These are phyloP conservation scores for Trichacis sp. DNA, from an alignment of 2,888 invertebrate species.

Conservation along the genomic window DNA sequence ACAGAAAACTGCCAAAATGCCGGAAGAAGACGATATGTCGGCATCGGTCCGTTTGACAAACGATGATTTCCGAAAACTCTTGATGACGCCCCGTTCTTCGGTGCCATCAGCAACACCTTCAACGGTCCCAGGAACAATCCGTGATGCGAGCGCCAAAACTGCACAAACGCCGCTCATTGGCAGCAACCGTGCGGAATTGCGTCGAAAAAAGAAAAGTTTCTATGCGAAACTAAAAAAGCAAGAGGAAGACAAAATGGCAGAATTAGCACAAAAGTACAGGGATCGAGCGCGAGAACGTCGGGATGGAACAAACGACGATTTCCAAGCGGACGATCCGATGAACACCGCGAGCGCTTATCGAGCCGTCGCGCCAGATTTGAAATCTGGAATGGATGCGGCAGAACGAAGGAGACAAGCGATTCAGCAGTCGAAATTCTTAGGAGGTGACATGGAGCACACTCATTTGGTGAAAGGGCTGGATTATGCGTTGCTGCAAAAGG, in stretches of 20 bases:
- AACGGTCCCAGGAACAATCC: constrained; percentile 73
- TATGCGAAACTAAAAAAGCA: constrained; percentile 95
- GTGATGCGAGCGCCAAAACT: constrained; percentile 78
- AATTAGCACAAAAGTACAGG: constrained; percentile 92
- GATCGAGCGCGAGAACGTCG: constrained; percentile 92
- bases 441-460: constrained; percentile 99
- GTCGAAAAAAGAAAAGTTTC: constrained; percentile 93
- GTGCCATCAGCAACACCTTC: constrained; percentile 72
- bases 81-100: constrained; percentile 93
- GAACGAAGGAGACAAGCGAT: constrained; percentile 95
- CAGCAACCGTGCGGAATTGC: constrained; percentile 77
- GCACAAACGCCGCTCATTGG: constrained; percentile 68
- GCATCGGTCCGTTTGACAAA: constrained; percentile 88
- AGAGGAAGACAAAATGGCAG: constrained; percentile 94
- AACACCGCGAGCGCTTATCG: constrained; percentile 88
- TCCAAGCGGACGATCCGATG: constrained; percentile 85
- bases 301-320: constrained; percentile 86
- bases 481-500: constrained; percentile 92
- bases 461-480: constrained; percentile 99
- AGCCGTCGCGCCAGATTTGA: constrained; percentile 96
- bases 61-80: constrained; percentile 94
- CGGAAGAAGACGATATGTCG: constrained; percentile 62
- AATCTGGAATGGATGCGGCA: constrained; percentile 94
- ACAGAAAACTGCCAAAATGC: constrained; percentile 52
- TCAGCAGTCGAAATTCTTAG: constrained; percentile 98